phyloP scores from a whole-genome alignment of 2,888 invertebrate species.

The Dolichopus griseipennis region DNA sequence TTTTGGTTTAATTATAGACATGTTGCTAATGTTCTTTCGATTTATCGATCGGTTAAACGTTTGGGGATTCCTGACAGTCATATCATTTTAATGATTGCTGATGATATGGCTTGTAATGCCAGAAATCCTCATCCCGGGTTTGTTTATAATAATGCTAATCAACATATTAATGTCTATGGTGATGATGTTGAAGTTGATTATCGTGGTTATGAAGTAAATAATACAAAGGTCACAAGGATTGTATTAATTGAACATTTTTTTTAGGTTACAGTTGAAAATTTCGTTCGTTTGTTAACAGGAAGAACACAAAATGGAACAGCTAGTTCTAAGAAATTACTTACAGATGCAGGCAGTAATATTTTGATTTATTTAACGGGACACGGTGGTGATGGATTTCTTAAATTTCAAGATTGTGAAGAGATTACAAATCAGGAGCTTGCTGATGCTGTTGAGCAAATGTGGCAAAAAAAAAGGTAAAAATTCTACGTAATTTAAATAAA shows the following conservation, averaged over 20 bases:
- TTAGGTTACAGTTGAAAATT: constrained; percentile 95
- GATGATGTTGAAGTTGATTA: constrained; percentile 99
- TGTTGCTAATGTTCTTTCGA: constrained; percentile 96
- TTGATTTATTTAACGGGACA: constrained; percentile 92
- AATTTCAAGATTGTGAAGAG: constrained; percentile 99
- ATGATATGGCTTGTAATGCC: constrained; percentile 99
- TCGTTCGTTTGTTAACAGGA: constrained; percentile 91
- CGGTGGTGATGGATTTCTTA: constrained; percentile 97
- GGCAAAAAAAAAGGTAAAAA: constrained; percentile 83
- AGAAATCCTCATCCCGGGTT: constrained; percentile 95
- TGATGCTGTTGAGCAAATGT: constrained; percentile 99
- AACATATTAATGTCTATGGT: constrained; percentile 97
- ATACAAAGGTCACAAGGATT: background rate
- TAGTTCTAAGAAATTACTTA: constrained; percentile 84
- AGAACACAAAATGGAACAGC: constrained; percentile 88
- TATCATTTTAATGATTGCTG: constrained; percentile 98
- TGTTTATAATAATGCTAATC: constrained; percentile 95
- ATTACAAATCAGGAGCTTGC: constrained; percentile 97
- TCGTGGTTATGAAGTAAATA: constrained; percentile 67
- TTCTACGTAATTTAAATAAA: background rate
- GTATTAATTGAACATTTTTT: constrained; percentile 22
- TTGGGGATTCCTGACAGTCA: constrained; percentile 98
- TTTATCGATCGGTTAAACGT: constrained; percentile 95
- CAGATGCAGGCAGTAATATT: constrained; percentile 95
- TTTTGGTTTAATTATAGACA: constrained; percentile 99